Evolutionary conservation across 2,797 vertebrate genomes (phyloP), one percentile per base, ranked within the genome.

Genomic region (Semotilus atromaculatus): DNA sequence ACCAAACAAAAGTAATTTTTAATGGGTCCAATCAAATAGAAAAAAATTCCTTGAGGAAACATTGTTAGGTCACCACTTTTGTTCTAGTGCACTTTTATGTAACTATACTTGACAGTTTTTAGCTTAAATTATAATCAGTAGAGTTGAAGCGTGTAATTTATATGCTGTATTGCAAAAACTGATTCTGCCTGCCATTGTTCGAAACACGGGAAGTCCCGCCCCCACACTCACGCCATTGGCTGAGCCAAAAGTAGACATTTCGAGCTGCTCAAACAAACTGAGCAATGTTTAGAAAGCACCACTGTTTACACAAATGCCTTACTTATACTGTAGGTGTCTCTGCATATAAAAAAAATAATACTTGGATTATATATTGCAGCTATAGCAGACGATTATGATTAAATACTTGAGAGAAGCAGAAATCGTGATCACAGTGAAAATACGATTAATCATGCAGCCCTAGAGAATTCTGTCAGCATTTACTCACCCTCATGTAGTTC

Each of bases 251-350:
- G 64, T 36, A 36, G 64, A 67, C 34, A 67, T 23, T 34, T 19
- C 18, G 8, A 67, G 31, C 62, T 34, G 31, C 31, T 26, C 64
- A 66, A 19, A 66, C 29, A 66, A 66, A 19, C 29, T 34, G 26
- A 64, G 62, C 62, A 29, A 51, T 73, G 18, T 51, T 74, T 51
- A 74, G 45, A 74, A 34, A 74, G 29, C 45, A 68, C 19, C 64
- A 36, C 18, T 67, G 64, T 21, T 38, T 38, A 38, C 34, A 68
- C 19, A 68, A 38, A 38, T 13, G 18, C 3, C 13, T 31, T 64
- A 18, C 14, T 64, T 31, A 31, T 31, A 31, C 31, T 1, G 31
- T 31, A 14, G 0, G 62, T 18, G 13, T 31, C 13, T 31, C 4
- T 29, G 26, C 60, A 62, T 9, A 62, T 62, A 3, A 29, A 58